Conservation (phyloP, 2,113 vertebrate genomes). For the Pan paniscus region DNA sequence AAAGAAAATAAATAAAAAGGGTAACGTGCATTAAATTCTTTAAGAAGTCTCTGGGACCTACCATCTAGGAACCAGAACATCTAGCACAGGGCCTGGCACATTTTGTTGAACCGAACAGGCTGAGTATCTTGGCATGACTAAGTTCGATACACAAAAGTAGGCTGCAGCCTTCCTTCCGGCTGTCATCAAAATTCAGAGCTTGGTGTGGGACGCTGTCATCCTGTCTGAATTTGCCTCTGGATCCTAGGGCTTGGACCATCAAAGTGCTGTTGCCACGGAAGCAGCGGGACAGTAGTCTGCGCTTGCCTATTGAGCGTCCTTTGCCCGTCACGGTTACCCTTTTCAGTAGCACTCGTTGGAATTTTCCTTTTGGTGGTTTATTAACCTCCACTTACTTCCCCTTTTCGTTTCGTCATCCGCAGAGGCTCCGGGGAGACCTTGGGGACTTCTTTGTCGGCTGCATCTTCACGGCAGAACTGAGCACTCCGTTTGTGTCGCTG, state of each 20-base stretch:
- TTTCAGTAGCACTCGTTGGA: not conserved
- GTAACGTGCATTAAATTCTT: not conserved
- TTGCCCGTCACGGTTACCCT: not conserved
- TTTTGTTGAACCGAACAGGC: not conserved
- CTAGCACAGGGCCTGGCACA: not conserved
- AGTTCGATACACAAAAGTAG: not conserved
- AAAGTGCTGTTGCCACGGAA: not conserved
- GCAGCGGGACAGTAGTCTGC: not conserved
- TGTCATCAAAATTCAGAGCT: not conserved
- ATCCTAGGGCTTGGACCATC: not conserved
- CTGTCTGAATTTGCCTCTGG: not conserved
- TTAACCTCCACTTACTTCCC: not conserved
- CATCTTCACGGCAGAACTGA: constrained; percentile 96
- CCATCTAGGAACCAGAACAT: too few species aligned
- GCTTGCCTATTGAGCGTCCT: not conserved
- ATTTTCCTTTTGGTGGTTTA: not conserved
- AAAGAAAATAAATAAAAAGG: not conserved
- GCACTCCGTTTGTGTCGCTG: constrained; percentile 97
- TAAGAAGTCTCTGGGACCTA: not conserved
- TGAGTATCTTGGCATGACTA: not conserved
- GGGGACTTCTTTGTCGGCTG: constrained; percentile 98
- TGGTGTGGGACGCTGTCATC: not conserved
- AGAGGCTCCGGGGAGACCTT: constrained; percentile 92
- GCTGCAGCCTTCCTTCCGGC: not conserved
- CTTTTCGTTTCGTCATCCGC: constrained; percentile 63